Evolutionary conservation across 2,113 vertebrate species (phyloP).

Genomic region (Odontesthes bonariensis): DNA sequence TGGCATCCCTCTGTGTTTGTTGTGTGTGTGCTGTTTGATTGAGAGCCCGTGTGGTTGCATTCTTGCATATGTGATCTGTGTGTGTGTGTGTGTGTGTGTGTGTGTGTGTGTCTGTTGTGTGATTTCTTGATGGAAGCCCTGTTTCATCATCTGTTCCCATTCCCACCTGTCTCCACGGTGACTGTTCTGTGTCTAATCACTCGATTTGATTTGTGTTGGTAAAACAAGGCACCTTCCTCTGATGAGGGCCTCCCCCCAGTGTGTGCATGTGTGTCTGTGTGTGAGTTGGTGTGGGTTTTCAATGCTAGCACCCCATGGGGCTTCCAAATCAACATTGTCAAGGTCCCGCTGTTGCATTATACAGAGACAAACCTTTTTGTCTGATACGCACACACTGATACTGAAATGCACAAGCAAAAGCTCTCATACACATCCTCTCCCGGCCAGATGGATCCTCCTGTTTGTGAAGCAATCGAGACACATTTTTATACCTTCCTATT

Average conservation of each 20-base stretch:
- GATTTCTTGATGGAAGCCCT: conserved; percentile 68
- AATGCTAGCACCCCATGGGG: conserved; percentile 62
- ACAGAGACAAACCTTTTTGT: conserved; percentile 60
- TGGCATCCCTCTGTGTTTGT: conserved; percentile 65
- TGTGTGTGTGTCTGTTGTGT: conserved; percentile 37
- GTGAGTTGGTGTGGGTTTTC: conserved; percentile 37
- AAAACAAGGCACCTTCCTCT: conserved; percentile 72
- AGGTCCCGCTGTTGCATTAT: conserved; percentile 77
- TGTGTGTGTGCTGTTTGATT: conserved; percentile 62
- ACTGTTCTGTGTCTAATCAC: conserved; percentile 82
- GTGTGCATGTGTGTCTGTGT: conserved; percentile 41
- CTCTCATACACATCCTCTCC: background rate
- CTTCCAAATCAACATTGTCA: conserved; percentile 77
- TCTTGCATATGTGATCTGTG: conserved; percentile 72
- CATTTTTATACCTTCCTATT: conserved; percentile 7
- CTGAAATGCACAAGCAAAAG: conserved; percentile 3
- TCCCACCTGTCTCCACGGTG: conserved; percentile 70
- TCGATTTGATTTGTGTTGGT: conserved; percentile 85
- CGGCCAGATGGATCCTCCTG: conserved; percentile 2
- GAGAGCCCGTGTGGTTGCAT: conserved; percentile 63
- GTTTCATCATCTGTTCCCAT: conserved; percentile 68
- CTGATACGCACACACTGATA: conserved; percentile 27
- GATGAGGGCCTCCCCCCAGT: conserved; percentile 72
- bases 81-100: conserved; percentile 37
- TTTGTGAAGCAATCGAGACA: conserved; percentile 46